Base-by-base conservation (phyloP, 2,888 invertebrate genomes). In the Euplagia quadripunctaria region DNA sequence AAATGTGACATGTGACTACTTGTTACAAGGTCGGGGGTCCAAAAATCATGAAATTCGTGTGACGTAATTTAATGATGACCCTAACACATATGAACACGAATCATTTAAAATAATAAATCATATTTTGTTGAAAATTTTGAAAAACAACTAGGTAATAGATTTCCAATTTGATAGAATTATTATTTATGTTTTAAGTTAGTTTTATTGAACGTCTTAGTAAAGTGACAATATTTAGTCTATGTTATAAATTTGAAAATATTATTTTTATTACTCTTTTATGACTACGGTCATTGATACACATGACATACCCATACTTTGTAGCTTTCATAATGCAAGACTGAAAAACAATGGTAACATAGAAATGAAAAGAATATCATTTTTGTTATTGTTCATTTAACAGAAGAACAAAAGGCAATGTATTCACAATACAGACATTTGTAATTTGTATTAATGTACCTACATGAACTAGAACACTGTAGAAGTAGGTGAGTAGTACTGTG, bases 181-280 rank as follows among this genome's bases (percentile, higher is more conserved):
- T 42, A 55, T 46, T n/a, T 4, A 20, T 11, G 7, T 58, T 58
- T 31, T 61, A 20, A 43, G 61, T 46, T 46, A 20, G 58, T 66
- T 73, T 70, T 52, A 55, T 49, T 46, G 68, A 68, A 69, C 51
- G 16, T 71, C 6, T 46, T 71, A 55, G 68, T 64, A 75, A 63
- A 77, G 71, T 77, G 82, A 74, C 76, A 74, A 75, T 77, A 71
- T 81, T 79, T 79, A 73, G 43, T 81, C 79, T 85, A 85, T 71
- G 66, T 77, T 81, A 80, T 75, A 85, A 81, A 81, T 81, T 81
- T 82, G 76, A 82, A 84, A 83, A 85, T 85, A 84, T 81, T 31
- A 31, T 79, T 42, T 81, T 79, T 75, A 73, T 76, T 81, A 17
- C 78, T 82, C 80, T 70, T 79, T 83, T 83, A 68, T 61, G 55